Evolutionary conservation across 2,113 vertebrate species (phyloP).

Genomic region (Grantiella picta): DNA sequence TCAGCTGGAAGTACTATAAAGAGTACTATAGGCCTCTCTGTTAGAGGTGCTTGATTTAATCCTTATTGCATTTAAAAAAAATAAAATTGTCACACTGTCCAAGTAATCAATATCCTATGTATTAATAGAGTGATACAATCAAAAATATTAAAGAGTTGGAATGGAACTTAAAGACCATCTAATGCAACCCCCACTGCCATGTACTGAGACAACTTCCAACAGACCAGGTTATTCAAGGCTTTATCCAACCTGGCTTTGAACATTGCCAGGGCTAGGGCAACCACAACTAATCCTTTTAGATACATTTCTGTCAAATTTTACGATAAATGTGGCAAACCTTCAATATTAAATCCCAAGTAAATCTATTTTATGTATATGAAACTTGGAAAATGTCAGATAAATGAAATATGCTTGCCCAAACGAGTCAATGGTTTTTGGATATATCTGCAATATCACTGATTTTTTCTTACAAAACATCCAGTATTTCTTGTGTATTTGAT

Average conservation of each 20-base stretch:
- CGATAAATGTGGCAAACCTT: not conserved
- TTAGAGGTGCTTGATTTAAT: not conserved
- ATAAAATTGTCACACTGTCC: not conserved
- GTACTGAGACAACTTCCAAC: not conserved
- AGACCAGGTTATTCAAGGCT: not conserved
- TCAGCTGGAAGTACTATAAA: not conserved
- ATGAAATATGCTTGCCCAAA: not conserved
- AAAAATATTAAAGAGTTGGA: not conserved
- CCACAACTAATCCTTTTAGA: not conserved
- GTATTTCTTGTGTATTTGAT: not conserved
- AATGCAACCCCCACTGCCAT: not conserved
- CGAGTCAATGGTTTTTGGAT: not conserved
- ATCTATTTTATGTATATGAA: constrained; percentile 25
- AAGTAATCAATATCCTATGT: not conserved
- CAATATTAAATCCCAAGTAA: not conserved
- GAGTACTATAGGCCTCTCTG: not conserved
- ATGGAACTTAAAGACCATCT: not conserved
- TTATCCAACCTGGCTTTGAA: not conserved
- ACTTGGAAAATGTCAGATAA: constrained; percentile 21
- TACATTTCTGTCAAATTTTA: not conserved
- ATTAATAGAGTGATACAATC: not conserved
- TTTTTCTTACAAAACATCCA: not conserved
- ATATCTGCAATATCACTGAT: not conserved
- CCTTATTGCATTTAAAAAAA: not conserved
- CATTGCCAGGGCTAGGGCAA: not conserved